Percentiles rank a stretch among this genome's conserved stretches.
Evolutionary conservation across 2,797 vertebrate species (phyloP).

Genomic region (Siniperca scherzeri): DNA sequence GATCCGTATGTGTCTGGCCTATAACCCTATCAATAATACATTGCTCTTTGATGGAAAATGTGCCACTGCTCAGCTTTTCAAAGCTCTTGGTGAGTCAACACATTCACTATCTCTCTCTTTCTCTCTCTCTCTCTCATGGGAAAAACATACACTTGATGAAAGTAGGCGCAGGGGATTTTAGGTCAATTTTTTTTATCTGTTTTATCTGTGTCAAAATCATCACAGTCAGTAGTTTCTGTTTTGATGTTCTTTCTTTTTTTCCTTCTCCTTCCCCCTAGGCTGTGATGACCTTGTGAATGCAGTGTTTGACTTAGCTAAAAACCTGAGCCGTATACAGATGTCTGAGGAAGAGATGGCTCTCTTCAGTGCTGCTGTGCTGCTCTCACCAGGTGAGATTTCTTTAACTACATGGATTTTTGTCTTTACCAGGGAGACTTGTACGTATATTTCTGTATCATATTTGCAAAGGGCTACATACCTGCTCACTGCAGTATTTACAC

Average conservation of each 20-base stretch:
- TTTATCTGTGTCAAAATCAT: conserved; percentile 12
- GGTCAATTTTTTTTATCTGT: background rate
- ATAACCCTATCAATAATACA: conserved; percentile 92
- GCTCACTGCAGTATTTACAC: background rate
- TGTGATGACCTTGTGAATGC: conserved; percentile 92
- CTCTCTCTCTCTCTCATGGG: background rate
- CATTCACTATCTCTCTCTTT: background rate
- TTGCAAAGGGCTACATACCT: background rate
- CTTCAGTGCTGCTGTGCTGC: conserved; percentile 91
- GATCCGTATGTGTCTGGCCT: conserved; percentile 92
- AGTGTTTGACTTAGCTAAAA: conserved; percentile 91
- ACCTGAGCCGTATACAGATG: conserved; percentile 90
- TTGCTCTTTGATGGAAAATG: conserved; percentile 93
- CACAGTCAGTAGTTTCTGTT: conserved; percentile 20
- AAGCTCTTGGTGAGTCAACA: conserved; percentile 90
- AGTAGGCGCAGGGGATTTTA: background rate
- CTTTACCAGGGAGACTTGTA: background rate
- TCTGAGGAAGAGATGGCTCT: conserved; percentile 92
- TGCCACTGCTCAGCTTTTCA: conserved; percentile 89
- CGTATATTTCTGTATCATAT: background rate
- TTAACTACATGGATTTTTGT: background rate
- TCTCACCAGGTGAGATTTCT: conserved; percentile 89
- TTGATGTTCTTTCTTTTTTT: background rate
- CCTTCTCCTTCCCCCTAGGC: conserved; percentile 74
- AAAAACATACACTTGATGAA: background rate